These are phyloP conservation scores for Patella depressa DNA, from an alignment of 2,888 invertebrate species.

Conservation along the genomic window DNA sequence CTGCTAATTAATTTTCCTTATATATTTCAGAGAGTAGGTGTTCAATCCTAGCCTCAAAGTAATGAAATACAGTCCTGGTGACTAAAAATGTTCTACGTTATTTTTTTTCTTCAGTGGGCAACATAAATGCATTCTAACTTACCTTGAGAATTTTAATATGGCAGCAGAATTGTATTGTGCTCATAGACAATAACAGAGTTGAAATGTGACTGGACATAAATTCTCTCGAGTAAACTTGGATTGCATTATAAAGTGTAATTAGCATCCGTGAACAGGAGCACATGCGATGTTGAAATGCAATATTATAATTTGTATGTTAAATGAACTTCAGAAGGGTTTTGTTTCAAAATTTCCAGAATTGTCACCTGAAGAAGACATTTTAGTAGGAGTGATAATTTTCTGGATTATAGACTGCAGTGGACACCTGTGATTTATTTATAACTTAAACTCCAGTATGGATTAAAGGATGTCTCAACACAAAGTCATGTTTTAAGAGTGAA, in stretches of 20 bases:
- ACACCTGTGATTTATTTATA: too few species aligned
- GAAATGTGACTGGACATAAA: conserved; percentile 2
- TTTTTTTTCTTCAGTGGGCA: not conserved
- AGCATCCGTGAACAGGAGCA: conserved; percentile 11
- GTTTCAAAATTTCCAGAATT: conserved; percentile 17
- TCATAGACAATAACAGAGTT: too few species aligned
- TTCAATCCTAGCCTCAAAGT: conserved; percentile 19
- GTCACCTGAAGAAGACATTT: conserved; percentile 60
- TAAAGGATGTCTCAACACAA: too few species aligned
- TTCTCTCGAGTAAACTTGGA: conserved; percentile 4
- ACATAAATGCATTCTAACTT: conserved; percentile 1
- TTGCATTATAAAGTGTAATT: conserved; percentile 9
- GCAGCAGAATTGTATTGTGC: not conserved
- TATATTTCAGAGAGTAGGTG: conserved; percentile 25
- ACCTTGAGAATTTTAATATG: not conserved
- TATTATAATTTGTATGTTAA: conserved; percentile 6
- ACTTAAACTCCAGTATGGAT: too few species aligned
- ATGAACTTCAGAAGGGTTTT: conserved; percentile 1
- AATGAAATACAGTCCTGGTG: conserved; percentile 21
- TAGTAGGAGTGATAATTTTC: conserved; percentile 55
- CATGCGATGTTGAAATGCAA: not conserved
- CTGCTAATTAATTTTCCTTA: conserved; percentile 3
- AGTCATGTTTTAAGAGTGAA: too few species aligned
- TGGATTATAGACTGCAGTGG: not conserved
- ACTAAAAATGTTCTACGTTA: conserved; percentile 7